Base-by-base conservation (phyloP, 2,888 invertebrate species). In the Hemithea aestivaria region DNA sequence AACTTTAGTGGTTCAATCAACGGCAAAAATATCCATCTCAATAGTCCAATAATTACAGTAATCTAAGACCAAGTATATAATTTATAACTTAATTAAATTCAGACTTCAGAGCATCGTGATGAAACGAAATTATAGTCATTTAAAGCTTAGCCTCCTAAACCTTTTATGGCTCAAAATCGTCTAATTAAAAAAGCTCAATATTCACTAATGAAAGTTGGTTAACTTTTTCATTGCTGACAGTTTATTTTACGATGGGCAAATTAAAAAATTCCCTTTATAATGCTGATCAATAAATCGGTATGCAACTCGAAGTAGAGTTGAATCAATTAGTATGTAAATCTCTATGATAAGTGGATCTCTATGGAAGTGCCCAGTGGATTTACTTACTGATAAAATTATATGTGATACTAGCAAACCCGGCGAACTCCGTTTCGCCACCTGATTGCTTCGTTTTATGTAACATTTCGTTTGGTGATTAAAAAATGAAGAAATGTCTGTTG, bases 241-340 rank as follows among this genome's bases (percentile, higher is more conserved):
- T 38, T 38, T 29, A 36, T 33, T 45, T 37, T 36, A 42, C 41
- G 39, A 35, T 45, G 44, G 24, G 38, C 39, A 45, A 35, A 42
- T 40, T 32, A 5, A 16, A 2, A 16, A 16, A 16, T 16, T 27
- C 12, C 10, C 21, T 10, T 21, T 21, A 35, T 25, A 27, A 35
- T 27, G 27, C 20, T 27, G 35, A 16, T 16, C 5, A 2, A 4
- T 16, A n/a, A n/a, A n/a, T n/a, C n/a, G n/a, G n/a, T n/a, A n/a
- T n/a, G n/a, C n/a, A n/a, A n/a, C n/a, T n/a, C n/a, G n/a, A n/a
- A n/a, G n/a, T n/a, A n/a, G n/a, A n/a, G n/a, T n/a, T 40, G 29
- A 48, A 53, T 51, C 39, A 35, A 40, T 46, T 39, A 44, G 36
- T 40, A 16, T 9, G 27, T n/a, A n/a, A n/a, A n/a, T n/a, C n/a